Percentiles rank a stretch among this genome's conserved stretches.
phyloP scores from a whole-genome alignment of 2,888 invertebrate genomes.

The Tromatobia lineatoria region DNA sequence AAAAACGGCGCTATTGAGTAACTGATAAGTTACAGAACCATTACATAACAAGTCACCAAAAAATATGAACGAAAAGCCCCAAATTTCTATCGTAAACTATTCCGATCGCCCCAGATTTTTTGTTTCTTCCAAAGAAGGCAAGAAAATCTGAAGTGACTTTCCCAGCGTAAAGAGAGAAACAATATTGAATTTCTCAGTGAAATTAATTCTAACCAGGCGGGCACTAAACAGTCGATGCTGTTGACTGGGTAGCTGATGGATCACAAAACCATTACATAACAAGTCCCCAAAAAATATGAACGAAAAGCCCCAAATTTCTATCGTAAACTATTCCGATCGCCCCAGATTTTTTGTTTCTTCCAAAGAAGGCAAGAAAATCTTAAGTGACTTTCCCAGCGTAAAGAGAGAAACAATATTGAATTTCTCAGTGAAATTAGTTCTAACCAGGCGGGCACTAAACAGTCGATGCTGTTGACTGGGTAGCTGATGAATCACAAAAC shows the following conservation, averaged over 20 bases:
- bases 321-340: too few species aligned
- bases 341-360: not conserved
- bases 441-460: too few species aligned
- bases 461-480: not conserved
- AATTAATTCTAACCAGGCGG: too few species aligned
- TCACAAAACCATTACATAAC: not conserved
- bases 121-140: not conserved
- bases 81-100: not conserved
- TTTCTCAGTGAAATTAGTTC: conserved; percentile 7
- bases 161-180: not conserved
- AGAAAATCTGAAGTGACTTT: not conserved
- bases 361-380: not conserved
- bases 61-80: not conserved
- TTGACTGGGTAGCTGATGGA: not conserved
- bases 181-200: conserved; percentile 10
- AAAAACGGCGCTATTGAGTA: not conserved
- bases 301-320: not conserved
- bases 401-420: not conserved
- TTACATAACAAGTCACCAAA: not conserved
- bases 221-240: too few species aligned
- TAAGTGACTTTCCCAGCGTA: not conserved
- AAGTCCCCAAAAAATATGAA: not conserved
- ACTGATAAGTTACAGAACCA: not conserved
- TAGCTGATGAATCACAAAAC: not conserved
- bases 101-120: not conserved